Conservation (phyloP, 2,113 vertebrate species). For the Phylloscopus trochiloides region DNA sequence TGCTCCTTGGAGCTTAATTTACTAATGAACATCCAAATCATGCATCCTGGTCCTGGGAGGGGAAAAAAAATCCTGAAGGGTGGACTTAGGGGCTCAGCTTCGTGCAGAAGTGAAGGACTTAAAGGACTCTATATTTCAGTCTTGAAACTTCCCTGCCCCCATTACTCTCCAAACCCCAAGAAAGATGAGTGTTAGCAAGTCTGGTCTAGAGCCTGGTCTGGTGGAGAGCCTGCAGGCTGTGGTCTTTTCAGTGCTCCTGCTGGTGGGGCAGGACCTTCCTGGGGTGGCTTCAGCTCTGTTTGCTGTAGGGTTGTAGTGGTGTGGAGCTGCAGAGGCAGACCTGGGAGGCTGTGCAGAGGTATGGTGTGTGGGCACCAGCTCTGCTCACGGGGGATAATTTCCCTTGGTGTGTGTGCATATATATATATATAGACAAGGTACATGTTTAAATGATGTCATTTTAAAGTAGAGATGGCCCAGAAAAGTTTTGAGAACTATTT, state of each 20-base stretch:
- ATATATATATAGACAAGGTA: constrained; percentile 9
- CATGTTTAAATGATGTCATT: constrained; percentile 20
- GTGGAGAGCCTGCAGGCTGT: neutral
- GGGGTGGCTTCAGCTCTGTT: neutral
- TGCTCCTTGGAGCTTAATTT: neutral
- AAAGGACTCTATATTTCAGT: neutral
- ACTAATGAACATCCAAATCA: neutral
- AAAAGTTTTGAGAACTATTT: constrained; percentile 49
- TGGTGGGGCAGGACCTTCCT: neutral
- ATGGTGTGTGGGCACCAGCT: neutral
- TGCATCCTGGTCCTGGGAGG: neutral
- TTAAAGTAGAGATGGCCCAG: constrained; percentile 42
- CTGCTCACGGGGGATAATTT: neutral
- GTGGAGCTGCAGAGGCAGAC: neutral
- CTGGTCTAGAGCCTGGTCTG: neutral
- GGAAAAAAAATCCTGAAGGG: neutral
- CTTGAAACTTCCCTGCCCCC: neutral
- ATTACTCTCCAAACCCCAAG: neutral
- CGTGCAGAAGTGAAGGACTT: neutral
- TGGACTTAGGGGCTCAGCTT: neutral
- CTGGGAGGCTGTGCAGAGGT: neutral
- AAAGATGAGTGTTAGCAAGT: neutral
- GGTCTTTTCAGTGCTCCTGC: neutral
- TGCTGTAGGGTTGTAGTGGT: neutral
- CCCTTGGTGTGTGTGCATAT: neutral